Base-by-base conservation (phyloP, 2,797 vertebrate species). In the Triplophysa yarkandensis region DNA sequence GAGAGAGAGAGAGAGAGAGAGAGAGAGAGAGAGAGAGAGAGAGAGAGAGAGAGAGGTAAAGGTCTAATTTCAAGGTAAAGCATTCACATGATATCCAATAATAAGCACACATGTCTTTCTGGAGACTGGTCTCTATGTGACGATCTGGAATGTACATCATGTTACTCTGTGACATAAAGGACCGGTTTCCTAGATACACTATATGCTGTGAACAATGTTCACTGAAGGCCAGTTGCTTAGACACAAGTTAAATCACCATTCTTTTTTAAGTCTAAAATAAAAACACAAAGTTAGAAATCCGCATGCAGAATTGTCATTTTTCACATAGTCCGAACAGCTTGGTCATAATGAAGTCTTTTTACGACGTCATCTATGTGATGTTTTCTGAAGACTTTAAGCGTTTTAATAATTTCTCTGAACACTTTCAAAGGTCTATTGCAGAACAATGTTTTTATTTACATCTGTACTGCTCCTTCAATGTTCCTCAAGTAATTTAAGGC, bases 1-100 rank as follows among this genome's bases (percentile, higher is more conserved):
- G 28, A 46, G 43, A 32, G 54, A 60, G 19, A 46, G 19, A 1
- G 43, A 39, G 30, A 48, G 44, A 34, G 55, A 60, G 19, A 48
- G 21, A 1, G 44, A 41, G 30, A 48, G 43, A 34, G 55, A 60
- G 19, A 41, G 30, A 48, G 43, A 34, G 46, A 60, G 19, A 48
- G 21, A 1, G 44, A 10, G 23, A 25, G 28, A 70, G 36, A 54
- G 23, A 32, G 4, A 46, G 6, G 9, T 2, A 55, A 74, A 46
- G 16, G 13, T 13, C 13, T 34, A 19, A 44, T 11, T 28, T 73
- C 71, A 66, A 65, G 71, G 50, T 55, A 36, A 73, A 46, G 28
- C 25, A 55, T 28, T 2, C 2, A 25, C 23, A 50, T 21, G 4
- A 19, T 50, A 50, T 19, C 10, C 11, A 6, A 6, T 55, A 28